Conservation (phyloP, 2,113 vertebrate genomes). For the Casuarius casuarius region DNA sequence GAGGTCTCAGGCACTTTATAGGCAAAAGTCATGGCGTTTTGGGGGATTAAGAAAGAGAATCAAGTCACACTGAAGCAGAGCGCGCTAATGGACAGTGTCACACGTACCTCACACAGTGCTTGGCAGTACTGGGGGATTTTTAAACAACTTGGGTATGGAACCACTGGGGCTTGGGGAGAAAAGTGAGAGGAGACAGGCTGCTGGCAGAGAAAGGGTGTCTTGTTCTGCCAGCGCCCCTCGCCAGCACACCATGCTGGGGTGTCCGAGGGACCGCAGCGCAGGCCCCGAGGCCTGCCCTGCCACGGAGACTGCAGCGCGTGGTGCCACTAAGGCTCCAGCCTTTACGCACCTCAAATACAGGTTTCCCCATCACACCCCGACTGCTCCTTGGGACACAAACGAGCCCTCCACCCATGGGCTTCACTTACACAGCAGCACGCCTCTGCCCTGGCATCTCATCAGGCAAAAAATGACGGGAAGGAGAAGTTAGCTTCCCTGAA, state of each 20-base stretch:
- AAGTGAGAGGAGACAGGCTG: background rate
- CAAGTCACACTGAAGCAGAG: background rate
- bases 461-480: accelerated
- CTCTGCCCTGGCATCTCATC: background rate
- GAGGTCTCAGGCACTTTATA: background rate
- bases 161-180: background rate
- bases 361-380: background rate
- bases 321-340: background rate
- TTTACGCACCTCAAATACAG: background rate
- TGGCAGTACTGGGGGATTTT: background rate
- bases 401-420: background rate
- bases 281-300: too few relatives aligned
- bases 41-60: background rate
- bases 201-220: too few relatives aligned
- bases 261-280: background rate
- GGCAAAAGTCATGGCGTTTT: background rate
- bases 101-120: accelerated
- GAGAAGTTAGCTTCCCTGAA: background rate
- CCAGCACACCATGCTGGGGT: background rate
- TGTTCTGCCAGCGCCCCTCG: background rate
- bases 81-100: accelerated
- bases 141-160: background rate
- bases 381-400: background rate
- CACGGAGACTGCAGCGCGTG: background rate
- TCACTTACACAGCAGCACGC: background rate